Base-by-base conservation (phyloP, 2,888 invertebrate genomes). In the Sphinx pinastri region DNA sequence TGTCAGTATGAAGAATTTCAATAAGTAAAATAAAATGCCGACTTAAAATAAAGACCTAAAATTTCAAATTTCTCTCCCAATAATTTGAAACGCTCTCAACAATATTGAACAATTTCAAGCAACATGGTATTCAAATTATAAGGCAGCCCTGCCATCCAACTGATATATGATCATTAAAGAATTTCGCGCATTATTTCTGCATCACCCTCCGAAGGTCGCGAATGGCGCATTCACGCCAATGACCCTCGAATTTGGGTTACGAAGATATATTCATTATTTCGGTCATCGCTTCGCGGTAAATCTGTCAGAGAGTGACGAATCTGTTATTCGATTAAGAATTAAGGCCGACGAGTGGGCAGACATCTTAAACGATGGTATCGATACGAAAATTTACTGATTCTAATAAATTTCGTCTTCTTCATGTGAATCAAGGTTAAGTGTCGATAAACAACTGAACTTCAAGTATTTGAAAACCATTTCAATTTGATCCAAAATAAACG, bases 241-340 rank as follows among this genome's bases (percentile, higher is more conserved):
- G 63, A 63, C 47, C 63, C 47, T 60, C 60, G 47, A 60, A 63
- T 63, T 19, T 63, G 19, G 63, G 63, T 63, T 63, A 63, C 49
- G 63, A 13, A 49, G 49, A 16, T 63, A 60, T n/a, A 47, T 63
- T 63, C 47, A 49, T 19, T 49, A 49, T 49, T 19, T 49, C 63
- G 63, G 16, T 19, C 19, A 49, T 47, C 8, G 47, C 16, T 45
- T 47, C 16, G 47, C 47, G 7, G 49, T 63, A 63, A 63, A 60
- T 60, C 47, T 60, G 16, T 47, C 13, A 10, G 25, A 25, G 47
- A 60, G 60, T 11, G 60, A 16, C 16, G 47, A 11, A 10, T 47
- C n/a, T 16, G 45, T 10, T 13, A 38, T 38, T 38, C 38, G 7
- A 8, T 2, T 38, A 0, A 38, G 38, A 38, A 8, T 38, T 38